Evolutionary conservation across 2,113 vertebrate genomes (phyloP).

Genomic region (Catagonus wagneri): DNA sequence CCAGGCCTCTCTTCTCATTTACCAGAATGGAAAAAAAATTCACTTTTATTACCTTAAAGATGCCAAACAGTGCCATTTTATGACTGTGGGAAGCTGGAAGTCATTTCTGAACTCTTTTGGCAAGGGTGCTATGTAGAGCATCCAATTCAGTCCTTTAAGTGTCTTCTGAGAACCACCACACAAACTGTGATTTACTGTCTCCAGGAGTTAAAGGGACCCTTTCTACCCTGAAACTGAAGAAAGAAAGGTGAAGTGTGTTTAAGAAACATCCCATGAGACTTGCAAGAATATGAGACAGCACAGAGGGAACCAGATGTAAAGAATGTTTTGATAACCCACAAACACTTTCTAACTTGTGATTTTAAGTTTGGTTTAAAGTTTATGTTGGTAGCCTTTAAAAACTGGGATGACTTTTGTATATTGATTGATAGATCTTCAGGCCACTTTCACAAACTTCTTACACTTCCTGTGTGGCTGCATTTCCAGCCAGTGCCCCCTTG

Average conservation of each 20-base stretch:
- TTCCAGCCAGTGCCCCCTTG: background rate
- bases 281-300: slow-evolving; percentile 34
- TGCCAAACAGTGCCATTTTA: slow-evolving; percentile 76
- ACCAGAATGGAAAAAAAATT: slow-evolving; percentile 80
- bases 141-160: slow-evolving; percentile 75
- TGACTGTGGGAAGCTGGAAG: slow-evolving; percentile 75
- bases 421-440: background rate
- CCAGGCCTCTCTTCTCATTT: slow-evolving; percentile 82
- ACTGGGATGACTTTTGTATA: background rate
- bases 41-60: slow-evolving; percentile 80
- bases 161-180: slow-evolving; percentile 74
- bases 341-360: background rate
- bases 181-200: slow-evolving; percentile 77
- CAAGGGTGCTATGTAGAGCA: slow-evolving; percentile 68
- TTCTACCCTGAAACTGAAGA: slow-evolving; percentile 75
- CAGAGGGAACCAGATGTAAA: slow-evolving; percentile 17
- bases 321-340: background rate
- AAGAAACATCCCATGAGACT: slow-evolving; percentile 69
- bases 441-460: background rate
- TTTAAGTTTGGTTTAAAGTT: slow-evolving; percentile 45
- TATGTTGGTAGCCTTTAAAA: slow-evolving; percentile 29
- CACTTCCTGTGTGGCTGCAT: background rate
- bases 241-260: slow-evolving; percentile 61
- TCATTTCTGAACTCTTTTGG: slow-evolving; percentile 68
- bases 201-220: slow-evolving; percentile 75